Percentiles rank a stretch among this genome's conserved stretches.
These are phyloP conservation scores for Uria aalge DNA, from an alignment of 2,113 vertebrate species.

Conservation along the genomic window DNA sequence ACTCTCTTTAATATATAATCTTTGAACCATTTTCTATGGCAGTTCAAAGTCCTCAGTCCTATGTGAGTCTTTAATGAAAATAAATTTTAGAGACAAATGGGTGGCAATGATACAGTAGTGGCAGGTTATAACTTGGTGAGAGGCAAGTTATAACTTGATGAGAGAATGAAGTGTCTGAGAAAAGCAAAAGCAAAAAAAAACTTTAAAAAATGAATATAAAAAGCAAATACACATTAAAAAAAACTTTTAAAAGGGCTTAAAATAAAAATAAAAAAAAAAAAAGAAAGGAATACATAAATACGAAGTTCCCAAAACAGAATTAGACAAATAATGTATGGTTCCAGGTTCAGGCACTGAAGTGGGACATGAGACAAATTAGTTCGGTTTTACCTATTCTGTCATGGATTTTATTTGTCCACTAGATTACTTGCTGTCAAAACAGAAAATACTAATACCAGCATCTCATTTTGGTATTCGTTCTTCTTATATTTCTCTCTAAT, in stretches of 20 bases:
- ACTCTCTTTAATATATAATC: neutral
- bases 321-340: neutral
- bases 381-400: neutral
- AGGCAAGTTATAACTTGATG: neutral
- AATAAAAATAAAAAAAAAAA: neutral
- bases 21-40: neutral
- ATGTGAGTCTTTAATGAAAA: neutral
- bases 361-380: neutral
- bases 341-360: neutral
- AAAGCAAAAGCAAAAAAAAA: neutral
- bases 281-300: neutral
- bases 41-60: neutral
- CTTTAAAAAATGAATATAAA: neutral
- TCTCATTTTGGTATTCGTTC: neutral
- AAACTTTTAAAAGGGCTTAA: neutral
- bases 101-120: neutral
- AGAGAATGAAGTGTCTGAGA: neutral
- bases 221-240: neutral
- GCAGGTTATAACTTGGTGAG: neutral
- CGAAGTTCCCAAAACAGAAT: neutral
- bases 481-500: neutral
- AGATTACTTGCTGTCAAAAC: neutral
- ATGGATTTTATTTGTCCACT: neutral
- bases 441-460: neutral
- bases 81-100: neutral